These are phyloP conservation scores for Cyanistes caeruleus DNA, from an alignment of 2,113 vertebrate species.

Conservation along the genomic window DNA sequence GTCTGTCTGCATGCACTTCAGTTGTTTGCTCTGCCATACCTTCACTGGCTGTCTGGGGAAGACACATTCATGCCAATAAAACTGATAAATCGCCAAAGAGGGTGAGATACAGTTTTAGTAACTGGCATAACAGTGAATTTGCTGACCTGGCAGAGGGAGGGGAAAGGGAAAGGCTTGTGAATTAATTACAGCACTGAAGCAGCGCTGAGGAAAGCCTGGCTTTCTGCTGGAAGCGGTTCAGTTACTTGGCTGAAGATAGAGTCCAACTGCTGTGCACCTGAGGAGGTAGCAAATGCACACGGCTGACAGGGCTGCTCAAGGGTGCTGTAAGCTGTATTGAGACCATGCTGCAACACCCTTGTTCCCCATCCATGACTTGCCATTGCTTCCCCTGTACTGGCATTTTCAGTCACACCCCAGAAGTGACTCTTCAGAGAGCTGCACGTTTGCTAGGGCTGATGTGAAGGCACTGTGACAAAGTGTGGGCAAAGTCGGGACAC, in stretches of 20 bases:
- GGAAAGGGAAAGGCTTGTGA: not conserved
- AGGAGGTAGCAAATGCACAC: not conserved
- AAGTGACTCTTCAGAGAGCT: not conserved
- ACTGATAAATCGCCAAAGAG: slow-evolving; percentile 17
- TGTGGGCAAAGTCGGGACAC: rapidly evolving
- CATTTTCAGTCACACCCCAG: not conserved
- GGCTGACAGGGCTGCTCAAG: not conserved
- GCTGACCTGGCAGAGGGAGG: slow-evolving; percentile 3
- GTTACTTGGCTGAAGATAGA: not conserved
- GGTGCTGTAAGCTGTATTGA: not conserved
- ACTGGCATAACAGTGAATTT: slow-evolving; percentile 37
- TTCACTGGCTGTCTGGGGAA: not conserved
- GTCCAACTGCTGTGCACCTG: not conserved
- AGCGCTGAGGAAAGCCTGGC: not conserved
- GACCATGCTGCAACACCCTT: not conserved
- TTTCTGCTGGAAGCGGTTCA: slow-evolving; percentile 26
- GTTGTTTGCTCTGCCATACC: not conserved
- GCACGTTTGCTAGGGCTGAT: not conserved
- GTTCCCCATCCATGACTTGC: not conserved
- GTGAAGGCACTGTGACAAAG: not conserved
- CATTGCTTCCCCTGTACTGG: not conserved
- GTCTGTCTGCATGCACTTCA: not conserved
- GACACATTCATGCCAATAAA: not conserved
- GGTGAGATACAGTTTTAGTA: slow-evolving; percentile 27
- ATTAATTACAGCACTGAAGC: slow-evolving; percentile 33